A percentile compares a stretch with the other conserved stretches of the same genome.
These are phyloP conservation scores for Leptobrachium leishanense DNA, from an alignment of 2,113 vertebrate species.

Conservation along the genomic window DNA sequence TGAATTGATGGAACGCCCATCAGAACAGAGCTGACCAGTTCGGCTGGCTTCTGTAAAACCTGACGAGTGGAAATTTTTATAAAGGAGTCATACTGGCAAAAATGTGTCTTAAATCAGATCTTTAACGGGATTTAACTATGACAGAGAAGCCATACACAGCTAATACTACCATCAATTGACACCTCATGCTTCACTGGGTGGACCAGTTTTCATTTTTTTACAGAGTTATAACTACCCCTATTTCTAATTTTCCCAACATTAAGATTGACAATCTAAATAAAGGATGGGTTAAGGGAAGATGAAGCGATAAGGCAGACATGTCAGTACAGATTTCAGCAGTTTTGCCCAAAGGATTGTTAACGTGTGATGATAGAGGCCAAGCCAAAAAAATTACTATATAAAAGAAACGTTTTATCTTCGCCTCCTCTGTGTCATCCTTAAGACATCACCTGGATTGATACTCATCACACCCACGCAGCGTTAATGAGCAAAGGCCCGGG, in stretches of 20 bases:
- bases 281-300: neutral
- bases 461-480: conserved; percentile 8
- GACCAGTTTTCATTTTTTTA: too few relatives aligned
- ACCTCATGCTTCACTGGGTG: too few relatives aligned
- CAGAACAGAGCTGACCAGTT: too few relatives aligned
- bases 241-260: neutral
- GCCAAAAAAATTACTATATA: too few relatives aligned
- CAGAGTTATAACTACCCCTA: neutral
- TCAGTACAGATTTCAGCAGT: conserved; percentile 16
- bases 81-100: too few relatives aligned
- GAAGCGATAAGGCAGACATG: neutral
- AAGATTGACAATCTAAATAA: neutral
- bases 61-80: too few relatives aligned
- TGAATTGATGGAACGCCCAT: too few relatives aligned
- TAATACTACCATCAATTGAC: too few relatives aligned
- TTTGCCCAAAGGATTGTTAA: conserved; percentile 12
- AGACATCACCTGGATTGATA: conserved; percentile 26
- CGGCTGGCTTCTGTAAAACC: too few relatives aligned
- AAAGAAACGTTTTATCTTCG: conserved; percentile 4
- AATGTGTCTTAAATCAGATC: too few relatives aligned
- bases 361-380: conserved; percentile 26
- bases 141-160: too few relatives aligned
- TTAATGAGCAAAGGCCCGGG: conserved; percentile 12
- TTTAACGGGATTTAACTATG: too few relatives aligned
- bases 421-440: conserved; percentile 13